phyloP scores from a whole-genome alignment of 2,888 invertebrate species.

The Byasa hedistus region DNA sequence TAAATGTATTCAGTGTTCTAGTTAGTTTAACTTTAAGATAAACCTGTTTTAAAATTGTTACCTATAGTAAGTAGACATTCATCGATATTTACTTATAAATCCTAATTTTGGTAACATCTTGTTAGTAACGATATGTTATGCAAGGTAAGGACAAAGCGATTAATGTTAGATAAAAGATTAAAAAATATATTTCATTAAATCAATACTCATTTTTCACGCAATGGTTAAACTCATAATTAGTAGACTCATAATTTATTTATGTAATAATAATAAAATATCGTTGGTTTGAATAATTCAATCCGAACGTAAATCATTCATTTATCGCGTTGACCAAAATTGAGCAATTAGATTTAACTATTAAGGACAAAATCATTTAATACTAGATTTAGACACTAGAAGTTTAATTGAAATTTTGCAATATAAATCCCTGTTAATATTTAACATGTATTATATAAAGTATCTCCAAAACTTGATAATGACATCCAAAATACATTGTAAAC shows the following conservation, averaged over 20 bases:
- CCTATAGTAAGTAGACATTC: neutral
- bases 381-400: too few species aligned
- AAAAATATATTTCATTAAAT: neutral
- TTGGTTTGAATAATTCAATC: too few species aligned
- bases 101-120: neutral
- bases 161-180: neutral
- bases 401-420: neutral
- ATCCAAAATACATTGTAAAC: slow-evolving; percentile 8
- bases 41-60: neutral
- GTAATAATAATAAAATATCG: too few species aligned
- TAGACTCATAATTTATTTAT: too few species aligned
- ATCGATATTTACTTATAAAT: neutral
- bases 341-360: neutral
- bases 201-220: neutral
- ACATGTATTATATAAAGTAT: neutral
- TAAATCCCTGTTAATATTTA: neutral
- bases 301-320: too few species aligned
- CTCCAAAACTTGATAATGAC: slow-evolving; percentile 4
- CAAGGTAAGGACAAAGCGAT: neutral
- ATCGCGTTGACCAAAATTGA: neutral
- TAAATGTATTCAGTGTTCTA: neutral
- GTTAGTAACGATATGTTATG: neutral
- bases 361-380: neutral
- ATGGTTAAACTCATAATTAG: too few species aligned
- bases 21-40: neutral